phyloP scores from a whole-genome alignment of 2,888 invertebrate species.

The Synergus umbraculus region DNA sequence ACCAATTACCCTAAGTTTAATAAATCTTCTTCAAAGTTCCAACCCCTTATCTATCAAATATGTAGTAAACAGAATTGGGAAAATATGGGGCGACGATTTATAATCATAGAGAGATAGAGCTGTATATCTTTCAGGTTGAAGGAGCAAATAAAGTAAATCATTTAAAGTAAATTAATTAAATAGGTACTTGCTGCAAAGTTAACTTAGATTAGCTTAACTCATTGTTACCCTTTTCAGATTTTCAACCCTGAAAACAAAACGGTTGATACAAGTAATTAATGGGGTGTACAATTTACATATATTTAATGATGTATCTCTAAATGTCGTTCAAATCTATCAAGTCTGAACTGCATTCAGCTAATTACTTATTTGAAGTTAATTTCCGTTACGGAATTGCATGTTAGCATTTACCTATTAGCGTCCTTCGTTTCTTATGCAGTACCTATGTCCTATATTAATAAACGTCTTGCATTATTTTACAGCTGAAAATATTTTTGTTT shows the following conservation, averaged over 20 bases:
- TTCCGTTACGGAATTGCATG: slow-evolving; percentile 20
- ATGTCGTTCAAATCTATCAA: neutral
- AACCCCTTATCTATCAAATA: neutral
- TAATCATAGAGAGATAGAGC: neutral
- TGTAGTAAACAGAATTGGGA: neutral
- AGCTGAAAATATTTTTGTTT: neutral
- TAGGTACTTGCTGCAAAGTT: too few species aligned
- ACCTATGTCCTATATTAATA: neutral
- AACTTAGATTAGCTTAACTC: too few species aligned
- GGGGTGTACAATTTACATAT: too few species aligned
- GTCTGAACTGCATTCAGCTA: neutral
- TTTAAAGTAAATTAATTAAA: too few species aligned
- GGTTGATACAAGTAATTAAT: too few species aligned
- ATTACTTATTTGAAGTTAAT: slow-evolving; percentile 31
- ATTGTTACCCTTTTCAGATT: neutral
- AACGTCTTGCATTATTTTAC: neutral
- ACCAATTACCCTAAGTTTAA: slow-evolving; percentile 16
- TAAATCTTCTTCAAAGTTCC: slow-evolving; percentile 23
- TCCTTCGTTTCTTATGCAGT: neutral
- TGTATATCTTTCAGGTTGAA: neutral
- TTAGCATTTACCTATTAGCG: slow-evolving; percentile 12
- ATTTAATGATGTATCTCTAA: neutral
- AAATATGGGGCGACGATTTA: slow-evolving; percentile 1
- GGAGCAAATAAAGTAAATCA: neutral
- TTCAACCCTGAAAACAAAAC: neutral